These are phyloP conservation scores for Mythimna ferrago DNA, from an alignment of 2,888 invertebrate genomes.

Conservation along the genomic window DNA sequence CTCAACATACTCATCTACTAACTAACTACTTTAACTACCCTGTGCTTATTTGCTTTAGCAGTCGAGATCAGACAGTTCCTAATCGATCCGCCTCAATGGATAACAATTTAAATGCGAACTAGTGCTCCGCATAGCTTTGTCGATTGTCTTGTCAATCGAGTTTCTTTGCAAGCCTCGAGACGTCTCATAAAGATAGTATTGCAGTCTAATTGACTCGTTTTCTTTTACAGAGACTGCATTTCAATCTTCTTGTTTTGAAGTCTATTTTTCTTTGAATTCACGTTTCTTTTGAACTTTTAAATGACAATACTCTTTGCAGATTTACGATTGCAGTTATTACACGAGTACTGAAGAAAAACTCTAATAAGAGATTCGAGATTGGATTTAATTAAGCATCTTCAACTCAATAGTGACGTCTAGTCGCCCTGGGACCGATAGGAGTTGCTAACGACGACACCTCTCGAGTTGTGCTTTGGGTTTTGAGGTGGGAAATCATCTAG, in stretches of 20 bases:
- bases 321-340: too few species aligned
- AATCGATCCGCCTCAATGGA: constrained; percentile 16
- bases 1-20: too few species aligned
- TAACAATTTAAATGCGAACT: constrained; percentile 41
- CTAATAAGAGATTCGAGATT: too few species aligned
- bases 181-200: constrained; percentile 1
- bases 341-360: too few species aligned
- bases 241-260: not conserved
- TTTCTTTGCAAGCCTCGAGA: not conserved
- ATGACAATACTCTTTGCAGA: not conserved
- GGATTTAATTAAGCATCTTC: too few species aligned
- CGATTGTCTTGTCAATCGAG: constrained; percentile 27
- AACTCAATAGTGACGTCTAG: too few species aligned
- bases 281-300: not conserved
- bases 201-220: not conserved
- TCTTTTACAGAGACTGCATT: not conserved
- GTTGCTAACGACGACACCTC: too few species aligned
- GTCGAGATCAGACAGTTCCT: constrained; percentile 24
- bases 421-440: too few species aligned
- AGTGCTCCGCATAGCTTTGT: constrained; percentile 12
- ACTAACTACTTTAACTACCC: too few species aligned
- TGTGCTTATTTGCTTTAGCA: constrained; percentile 45
- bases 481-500: too few species aligned
- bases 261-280: not conserved
- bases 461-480: too few species aligned